Conservation (phyloP, 2,888 invertebrate genomes). For the Cylloceria caligata region DNA sequence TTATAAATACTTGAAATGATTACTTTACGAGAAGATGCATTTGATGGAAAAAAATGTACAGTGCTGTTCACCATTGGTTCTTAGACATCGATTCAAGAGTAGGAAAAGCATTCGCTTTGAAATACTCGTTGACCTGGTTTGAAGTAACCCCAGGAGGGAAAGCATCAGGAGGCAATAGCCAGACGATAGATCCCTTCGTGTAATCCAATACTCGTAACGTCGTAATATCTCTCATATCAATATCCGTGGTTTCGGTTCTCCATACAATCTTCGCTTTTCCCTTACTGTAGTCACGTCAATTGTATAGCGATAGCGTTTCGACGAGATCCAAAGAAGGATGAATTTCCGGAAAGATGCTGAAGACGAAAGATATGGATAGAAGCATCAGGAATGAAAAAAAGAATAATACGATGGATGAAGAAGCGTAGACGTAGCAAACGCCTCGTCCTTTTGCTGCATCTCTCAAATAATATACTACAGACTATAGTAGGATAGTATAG, state of each 20-base stretch:
- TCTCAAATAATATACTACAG: constrained; percentile 9
- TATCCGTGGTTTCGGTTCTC: constrained; percentile 19
- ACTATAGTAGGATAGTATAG: background rate
- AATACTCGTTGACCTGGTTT: constrained; percentile 37
- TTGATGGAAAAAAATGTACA: background rate
- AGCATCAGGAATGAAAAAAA: constrained; percentile 1
- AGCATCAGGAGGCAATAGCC: constrained; percentile 9
- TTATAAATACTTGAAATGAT: background rate
- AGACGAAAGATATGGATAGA: constrained; percentile 14
- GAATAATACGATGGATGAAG: constrained; percentile 5
- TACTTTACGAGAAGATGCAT: background rate
- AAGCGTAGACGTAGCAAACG: background rate
- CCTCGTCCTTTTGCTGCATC: constrained; percentile 4
- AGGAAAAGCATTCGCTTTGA: constrained; percentile 32
- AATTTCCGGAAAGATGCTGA: constrained; percentile 2
- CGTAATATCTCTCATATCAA: constrained; percentile 37
- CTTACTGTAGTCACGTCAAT: background rate
- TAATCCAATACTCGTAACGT: constrained; percentile 49
- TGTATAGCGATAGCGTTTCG: constrained; percentile 12
- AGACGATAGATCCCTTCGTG: constrained; percentile 16
- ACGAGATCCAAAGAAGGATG: constrained; percentile 12
- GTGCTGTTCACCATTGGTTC: background rate
- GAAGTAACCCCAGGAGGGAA: constrained; percentile 11
- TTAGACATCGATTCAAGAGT: constrained; percentile 7
- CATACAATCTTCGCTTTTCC: background rate